These are phyloP conservation scores for Drosophila guanche DNA, from an alignment of 1,140 invertebrate genomes.

Conservation along the genomic window DNA sequence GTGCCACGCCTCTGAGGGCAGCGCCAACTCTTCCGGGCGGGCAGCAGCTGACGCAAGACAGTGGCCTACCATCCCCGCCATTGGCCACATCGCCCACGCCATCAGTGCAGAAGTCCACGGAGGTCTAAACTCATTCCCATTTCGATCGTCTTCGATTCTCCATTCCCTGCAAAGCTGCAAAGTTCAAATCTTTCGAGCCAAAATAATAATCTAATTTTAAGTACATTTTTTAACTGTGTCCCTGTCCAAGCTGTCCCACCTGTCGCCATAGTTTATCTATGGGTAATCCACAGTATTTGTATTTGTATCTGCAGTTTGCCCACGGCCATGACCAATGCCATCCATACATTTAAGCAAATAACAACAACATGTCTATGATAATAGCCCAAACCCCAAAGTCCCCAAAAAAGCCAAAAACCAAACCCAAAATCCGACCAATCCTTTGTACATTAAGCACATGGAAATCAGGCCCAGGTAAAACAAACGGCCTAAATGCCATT, in stretches of 20 bases:
- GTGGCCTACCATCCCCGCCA: slow-evolving; percentile 76
- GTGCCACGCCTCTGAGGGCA: slow-evolving; percentile 48
- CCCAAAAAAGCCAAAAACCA: neutral
- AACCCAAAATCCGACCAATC: slow-evolving; percentile 2
- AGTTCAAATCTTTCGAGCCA: slow-evolving; percentile 74
- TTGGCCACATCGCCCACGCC: slow-evolving; percentile 76
- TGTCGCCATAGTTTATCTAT: slow-evolving; percentile 7
- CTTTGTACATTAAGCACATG: slow-evolving; percentile 34
- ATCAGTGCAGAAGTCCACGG: slow-evolving; percentile 80
- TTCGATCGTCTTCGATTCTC: slow-evolving; percentile 6
- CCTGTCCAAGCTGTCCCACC: slow-evolving; percentile 34
- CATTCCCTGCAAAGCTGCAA: slow-evolving; percentile 56
- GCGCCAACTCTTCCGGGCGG: slow-evolving; percentile 47
- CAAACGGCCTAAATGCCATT: neutral
- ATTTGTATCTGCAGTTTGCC: slow-evolving; percentile 24
- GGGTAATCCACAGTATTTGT: slow-evolving; percentile 15
- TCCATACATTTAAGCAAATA: slow-evolving; percentile 9
- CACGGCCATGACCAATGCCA: slow-evolving; percentile 50
- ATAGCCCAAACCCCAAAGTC: neutral
- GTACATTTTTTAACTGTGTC: slow-evolving; percentile 44
- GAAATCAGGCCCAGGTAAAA: slow-evolving; percentile 33
- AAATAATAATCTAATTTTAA: slow-evolving; percentile 58
- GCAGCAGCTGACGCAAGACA: slow-evolving; percentile 70
- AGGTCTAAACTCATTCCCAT: slow-evolving; percentile 66
- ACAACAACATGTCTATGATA: slow-evolving; percentile 24